These are phyloP conservation scores for Xyrichtys novacula DNA, from an alignment of 2,797 vertebrate species.

Conservation along the genomic window DNA sequence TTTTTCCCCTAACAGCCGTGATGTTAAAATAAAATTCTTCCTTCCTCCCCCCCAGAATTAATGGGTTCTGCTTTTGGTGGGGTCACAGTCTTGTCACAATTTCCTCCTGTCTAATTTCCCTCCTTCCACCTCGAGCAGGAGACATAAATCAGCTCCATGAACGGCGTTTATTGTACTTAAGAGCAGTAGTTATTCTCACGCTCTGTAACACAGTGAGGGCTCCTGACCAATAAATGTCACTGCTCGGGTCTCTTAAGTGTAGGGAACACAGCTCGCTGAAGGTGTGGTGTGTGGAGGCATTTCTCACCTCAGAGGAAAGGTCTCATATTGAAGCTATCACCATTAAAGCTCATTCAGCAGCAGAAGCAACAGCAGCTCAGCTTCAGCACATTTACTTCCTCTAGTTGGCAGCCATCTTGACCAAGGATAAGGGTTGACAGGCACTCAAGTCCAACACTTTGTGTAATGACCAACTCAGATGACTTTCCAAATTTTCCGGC, in stretches of 20 bases:
- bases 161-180: slow-evolving; percentile 70
- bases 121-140: slow-evolving; percentile 59
- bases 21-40: slow-evolving; percentile 37
- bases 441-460: no score
- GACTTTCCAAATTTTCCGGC: no score
- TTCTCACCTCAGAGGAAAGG: slow-evolving; percentile 74
- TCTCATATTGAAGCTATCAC: slow-evolving; percentile 78
- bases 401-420: slow-evolving; percentile 37
- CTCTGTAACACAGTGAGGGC: slow-evolving; percentile 51
- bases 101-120: slow-evolving; percentile 72
- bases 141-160: slow-evolving; percentile 73
- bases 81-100: slow-evolving; percentile 76
- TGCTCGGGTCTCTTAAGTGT: slow-evolving; percentile 47
- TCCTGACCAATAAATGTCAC: slow-evolving; percentile 77
- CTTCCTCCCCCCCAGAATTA: slow-evolving; percentile 42
- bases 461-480: no score
- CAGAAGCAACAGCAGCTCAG: slow-evolving; percentile 31
- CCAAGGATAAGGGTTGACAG: no score
- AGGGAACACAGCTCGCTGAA: slow-evolving; percentile 44
- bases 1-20: slow-evolving; percentile 5
- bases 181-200: slow-evolving; percentile 72
- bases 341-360: slow-evolving; percentile 62
- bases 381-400: slow-evolving; percentile 28
- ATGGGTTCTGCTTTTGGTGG: slow-evolving; percentile 53
- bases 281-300: slow-evolving; percentile 58